phyloP scores from a whole-genome alignment of 2,113 vertebrate species.

The Phrynocephalus versicolor region DNA sequence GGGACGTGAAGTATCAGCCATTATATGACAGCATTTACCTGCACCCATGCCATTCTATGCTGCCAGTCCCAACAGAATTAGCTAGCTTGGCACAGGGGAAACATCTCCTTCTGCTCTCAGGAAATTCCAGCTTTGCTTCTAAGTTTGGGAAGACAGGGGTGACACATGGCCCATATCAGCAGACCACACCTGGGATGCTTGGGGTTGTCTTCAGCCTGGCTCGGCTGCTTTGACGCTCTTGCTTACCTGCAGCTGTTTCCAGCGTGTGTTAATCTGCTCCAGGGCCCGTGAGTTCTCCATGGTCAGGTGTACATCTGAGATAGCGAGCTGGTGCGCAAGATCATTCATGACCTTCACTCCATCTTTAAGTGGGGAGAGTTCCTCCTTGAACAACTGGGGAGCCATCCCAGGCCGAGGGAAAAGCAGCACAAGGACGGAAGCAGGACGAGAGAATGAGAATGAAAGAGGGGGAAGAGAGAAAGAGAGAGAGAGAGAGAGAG shows the following conservation, averaged over 20 bases:
- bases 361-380: slow-evolving; percentile 90
- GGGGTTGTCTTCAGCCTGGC: background rate
- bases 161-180: too few species aligned
- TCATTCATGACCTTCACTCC: slow-evolving; percentile 94
- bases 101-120: background rate
- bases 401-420: background rate
- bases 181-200: too few species aligned
- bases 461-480: too few species aligned
- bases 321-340: slow-evolving; percentile 93
- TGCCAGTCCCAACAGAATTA: too few species aligned
- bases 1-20: too few species aligned
- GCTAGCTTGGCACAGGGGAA: too few species aligned
- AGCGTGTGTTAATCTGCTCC: slow-evolving; percentile 93
- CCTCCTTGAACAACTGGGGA: slow-evolving; percentile 92
- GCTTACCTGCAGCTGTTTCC: slow-evolving; percentile 95
- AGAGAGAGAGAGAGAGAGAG: slow-evolving; percentile 9
- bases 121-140: background rate
- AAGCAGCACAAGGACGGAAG: background rate
- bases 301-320: slow-evolving; percentile 94
- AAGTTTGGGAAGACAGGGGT: background rate
- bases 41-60: too few species aligned
- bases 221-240: slow-evolving; percentile 8
- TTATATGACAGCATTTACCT: too few species aligned
- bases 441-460: background rate
- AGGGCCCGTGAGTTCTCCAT: slow-evolving; percentile 91